Conservation (phyloP, 2,797 vertebrate species). For the Cygnus olor region DNA sequence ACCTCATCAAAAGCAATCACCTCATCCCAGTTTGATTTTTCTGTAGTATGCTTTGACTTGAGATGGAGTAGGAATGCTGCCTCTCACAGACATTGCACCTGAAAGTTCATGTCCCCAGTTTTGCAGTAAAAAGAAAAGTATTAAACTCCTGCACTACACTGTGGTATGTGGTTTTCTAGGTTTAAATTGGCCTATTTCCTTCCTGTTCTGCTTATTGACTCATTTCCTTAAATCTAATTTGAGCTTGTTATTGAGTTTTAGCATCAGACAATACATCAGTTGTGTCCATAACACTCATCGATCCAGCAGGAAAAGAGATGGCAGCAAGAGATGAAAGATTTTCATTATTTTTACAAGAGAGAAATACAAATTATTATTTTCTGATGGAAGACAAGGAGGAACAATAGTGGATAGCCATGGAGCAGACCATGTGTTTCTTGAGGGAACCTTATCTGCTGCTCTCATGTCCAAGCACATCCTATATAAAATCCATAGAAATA, state of each 20-base stretch:
- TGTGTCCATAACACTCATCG: neutral
- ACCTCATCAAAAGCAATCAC: neutral
- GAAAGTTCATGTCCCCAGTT: neutral
- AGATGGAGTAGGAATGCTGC: neutral
- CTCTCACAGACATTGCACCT: neutral
- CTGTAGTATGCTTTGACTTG: neutral
- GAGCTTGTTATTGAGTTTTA: conserved; percentile 10
- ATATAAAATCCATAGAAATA: neutral
- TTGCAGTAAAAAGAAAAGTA: neutral
- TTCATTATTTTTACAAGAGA: neutral
- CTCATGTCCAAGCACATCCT: neutral
- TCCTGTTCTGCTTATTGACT: conserved; percentile 7
- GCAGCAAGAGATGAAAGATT: neutral
- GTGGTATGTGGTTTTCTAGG: neutral
- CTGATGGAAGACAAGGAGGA: neutral
- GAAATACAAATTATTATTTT: neutral
- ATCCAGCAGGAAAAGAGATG: neutral
- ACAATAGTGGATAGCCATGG: neutral
- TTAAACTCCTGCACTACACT: neutral
- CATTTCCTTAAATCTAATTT: conserved; percentile 22
- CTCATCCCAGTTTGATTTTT: neutral
- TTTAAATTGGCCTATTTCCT: neutral
- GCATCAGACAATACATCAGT: neutral
- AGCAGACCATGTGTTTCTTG: neutral
- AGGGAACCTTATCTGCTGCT: neutral